Evolutionary conservation across 2,888 invertebrate genomes (phyloP).

Genomic region (Nemotelus nigrinus): DNA sequence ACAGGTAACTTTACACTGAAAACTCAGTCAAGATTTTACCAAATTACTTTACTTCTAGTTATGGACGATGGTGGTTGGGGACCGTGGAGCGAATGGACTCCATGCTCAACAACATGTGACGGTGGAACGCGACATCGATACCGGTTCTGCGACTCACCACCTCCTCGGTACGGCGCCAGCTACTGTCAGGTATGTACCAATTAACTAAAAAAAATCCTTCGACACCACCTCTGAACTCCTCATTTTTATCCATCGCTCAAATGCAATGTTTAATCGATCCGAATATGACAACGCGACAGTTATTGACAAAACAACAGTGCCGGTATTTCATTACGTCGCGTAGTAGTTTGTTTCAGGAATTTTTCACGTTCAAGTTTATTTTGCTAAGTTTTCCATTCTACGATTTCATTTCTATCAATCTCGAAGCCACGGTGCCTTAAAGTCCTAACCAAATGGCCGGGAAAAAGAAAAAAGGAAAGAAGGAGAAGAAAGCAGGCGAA

Average conservation of each 20-base stretch:
- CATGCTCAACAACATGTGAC: conserved; percentile 80
- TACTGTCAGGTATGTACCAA: conserved; percentile 78
- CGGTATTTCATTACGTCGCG: no score
- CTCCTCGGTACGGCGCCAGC: conserved; percentile 87
- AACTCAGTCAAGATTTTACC: conserved; percentile 33
- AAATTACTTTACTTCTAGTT: conserved; percentile 66
- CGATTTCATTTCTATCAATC: no score
- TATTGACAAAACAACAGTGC: no score
- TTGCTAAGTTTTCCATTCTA: no score
- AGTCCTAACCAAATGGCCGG: conserved; percentile 41
- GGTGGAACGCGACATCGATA: conserved; percentile 85
- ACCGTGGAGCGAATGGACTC: conserved; percentile 86
- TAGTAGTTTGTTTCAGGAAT: no score
- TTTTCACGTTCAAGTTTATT: no score
- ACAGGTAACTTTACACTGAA: conserved; percentile 70
- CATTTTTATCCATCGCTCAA: no score
- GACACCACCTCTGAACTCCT: no score
- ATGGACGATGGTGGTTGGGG: conserved; percentile 82
- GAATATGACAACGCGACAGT: no score
- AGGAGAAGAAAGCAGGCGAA: conserved; percentile 62
- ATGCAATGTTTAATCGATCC: no score
- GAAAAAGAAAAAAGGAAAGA: conserved; percentile 60
- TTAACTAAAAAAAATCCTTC: no score
- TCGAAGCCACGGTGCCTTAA: not conserved
- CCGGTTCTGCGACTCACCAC: conserved; percentile 88